Percentiles rank a stretch among this genome's conserved stretches.
Conservation (phyloP, 2,113 vertebrate genomes). For the Oreotragus oreotragus region DNA sequence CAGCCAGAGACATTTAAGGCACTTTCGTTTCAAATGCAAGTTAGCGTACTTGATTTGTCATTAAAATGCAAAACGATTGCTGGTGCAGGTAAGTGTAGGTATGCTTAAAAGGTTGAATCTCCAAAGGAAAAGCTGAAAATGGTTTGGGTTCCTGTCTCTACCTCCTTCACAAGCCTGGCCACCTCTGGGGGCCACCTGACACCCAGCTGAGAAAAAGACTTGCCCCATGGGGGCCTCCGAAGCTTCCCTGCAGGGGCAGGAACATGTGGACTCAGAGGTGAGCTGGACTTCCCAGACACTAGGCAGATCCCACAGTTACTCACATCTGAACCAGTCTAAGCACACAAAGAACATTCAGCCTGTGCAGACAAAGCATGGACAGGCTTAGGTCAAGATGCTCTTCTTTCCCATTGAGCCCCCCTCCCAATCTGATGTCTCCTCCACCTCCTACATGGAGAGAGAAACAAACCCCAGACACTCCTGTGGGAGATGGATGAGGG, state of each 20-base stretch:
- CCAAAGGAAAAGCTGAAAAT: constrained; percentile 84
- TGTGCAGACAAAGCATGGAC: not conserved
- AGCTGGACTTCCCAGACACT: not conserved
- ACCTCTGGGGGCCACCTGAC: not conserved
- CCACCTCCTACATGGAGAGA: not conserved
- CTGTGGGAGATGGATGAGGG: not conserved
- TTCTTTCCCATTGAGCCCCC: not conserved
- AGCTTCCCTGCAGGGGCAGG: not conserved
- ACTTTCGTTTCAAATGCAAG: constrained; percentile 97
- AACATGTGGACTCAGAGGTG: not conserved
- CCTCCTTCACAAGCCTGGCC: constrained; percentile 67
- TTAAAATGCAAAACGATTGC: constrained; percentile 98
- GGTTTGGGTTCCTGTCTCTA: constrained; percentile 70
- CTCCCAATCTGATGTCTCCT: not conserved
- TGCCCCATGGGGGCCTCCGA: not conserved
- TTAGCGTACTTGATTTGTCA: constrained; percentile 99
- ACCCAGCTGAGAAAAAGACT: not conserved
- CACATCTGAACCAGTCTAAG: not conserved
- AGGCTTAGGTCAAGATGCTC: not conserved
- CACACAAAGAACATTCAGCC: not conserved
- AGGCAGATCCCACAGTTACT: not conserved
- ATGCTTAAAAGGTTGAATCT: constrained; percentile 86
- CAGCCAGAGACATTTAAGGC: constrained; percentile 96
- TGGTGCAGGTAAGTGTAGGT: constrained; percentile 89
- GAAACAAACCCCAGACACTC: not conserved